Evolutionary conservation across 2,888 invertebrate genomes (phyloP).

Genomic region (Rhagonycha fulva): DNA sequence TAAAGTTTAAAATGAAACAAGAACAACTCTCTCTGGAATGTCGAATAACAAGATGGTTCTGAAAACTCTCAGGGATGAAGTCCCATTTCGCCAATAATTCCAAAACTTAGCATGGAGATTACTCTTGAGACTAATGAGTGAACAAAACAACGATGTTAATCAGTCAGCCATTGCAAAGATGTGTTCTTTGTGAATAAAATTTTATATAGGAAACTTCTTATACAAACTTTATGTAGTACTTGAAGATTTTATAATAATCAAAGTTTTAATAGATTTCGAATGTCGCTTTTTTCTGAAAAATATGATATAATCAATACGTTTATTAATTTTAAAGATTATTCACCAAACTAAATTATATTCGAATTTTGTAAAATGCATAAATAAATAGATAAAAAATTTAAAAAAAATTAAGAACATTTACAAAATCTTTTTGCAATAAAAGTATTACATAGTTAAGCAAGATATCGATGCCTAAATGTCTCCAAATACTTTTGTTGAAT

Average conservation of each 20-base stretch:
- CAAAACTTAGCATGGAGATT: conserved; percentile 47
- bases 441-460: no score
- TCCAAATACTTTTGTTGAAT: no score
- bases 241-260: background rate
- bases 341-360: no score
- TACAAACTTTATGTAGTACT: background rate
- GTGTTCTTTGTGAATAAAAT: conserved; percentile 38
- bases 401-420: no score
- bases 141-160: conserved; percentile 48
- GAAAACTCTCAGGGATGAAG: conserved; percentile 32
- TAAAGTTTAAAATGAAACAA: conserved; percentile 45
- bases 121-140: conserved; percentile 44
- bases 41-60: conserved; percentile 20
- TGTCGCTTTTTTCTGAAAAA: background rate
- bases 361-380: no score
- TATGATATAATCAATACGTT: background rate
- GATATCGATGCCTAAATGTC: no score
- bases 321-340: background rate
- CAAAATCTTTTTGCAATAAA: no score
- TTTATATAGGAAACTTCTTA: conserved; percentile 9
- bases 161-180: conserved; percentile 47
- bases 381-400: no score
- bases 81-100: conserved; percentile 42
- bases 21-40: conserved; percentile 39
- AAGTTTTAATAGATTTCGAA: background rate